Evolutionary conservation across 2,888 invertebrate genomes (phyloP), one percentile per base, ranked within the genome.

Genomic region (Ditula angustiorana): DNA sequence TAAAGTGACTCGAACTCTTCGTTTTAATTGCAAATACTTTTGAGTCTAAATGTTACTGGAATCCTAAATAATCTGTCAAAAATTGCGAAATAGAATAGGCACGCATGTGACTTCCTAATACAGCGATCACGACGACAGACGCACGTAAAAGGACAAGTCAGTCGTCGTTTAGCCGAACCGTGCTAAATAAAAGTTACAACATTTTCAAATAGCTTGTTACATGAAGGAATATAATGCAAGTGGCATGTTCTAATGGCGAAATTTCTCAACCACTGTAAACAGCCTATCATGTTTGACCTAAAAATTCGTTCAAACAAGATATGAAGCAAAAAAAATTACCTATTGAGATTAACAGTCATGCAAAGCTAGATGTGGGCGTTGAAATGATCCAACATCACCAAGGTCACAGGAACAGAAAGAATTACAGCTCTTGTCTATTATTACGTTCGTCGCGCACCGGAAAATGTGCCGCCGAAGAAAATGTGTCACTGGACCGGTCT

Each of bases 71-170:
- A 23, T 28, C 35, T 53, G 23, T 41, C 16, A 66, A 67, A 62
- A 66, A 67, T 74, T 74, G 72, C 69, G 71, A 74, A 80, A 79
- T 77, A 68, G 58, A 26, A 53, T 59, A 44, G 46, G 50, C 70
- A 71, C 69, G 62, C 76, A 69, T 76, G 50, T 74, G 74, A 76
- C 74, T 71, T 80, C 85, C 86, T 90, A 90, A 92, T 87, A 81
- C 72, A 85, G 84, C 77, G 77, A 87, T 88, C 91, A 91, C 91
- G 89, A 85, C 78, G 75, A 75, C 69, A 72, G 69, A 72, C 49
- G 61, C 23, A 66, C 74, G 65, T 71, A 71, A 71, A 70, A 68
- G 74, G 66, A 71, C 67, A 68, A 46, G 57, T 50, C 52, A 49
- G 55, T 33, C 56, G 44, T 60, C 59, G 26, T 61, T 69, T 67